Percentiles rank a stretch among this genome's conserved stretches.
These are phyloP conservation scores for Neoaliturus tenellus DNA, from an alignment of 2,888 invertebrate genomes.

Conservation along the genomic window DNA sequence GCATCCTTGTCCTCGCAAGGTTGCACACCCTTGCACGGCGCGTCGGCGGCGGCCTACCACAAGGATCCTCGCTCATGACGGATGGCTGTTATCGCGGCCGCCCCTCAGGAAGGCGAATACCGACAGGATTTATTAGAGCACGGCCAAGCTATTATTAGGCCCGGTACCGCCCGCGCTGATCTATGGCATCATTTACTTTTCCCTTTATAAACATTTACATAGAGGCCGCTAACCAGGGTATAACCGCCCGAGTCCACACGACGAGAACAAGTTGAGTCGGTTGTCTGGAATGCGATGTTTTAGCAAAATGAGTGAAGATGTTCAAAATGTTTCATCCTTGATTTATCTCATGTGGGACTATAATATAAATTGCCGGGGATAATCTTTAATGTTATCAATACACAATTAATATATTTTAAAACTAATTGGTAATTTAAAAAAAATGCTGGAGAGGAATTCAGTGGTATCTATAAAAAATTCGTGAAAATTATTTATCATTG, in stretches of 20 bases:
- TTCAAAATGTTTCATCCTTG: too few species aligned
- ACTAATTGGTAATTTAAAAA: too few species aligned
- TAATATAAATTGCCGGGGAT: too few species aligned
- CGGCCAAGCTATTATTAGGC: slow-evolving; percentile 48
- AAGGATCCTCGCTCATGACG: slow-evolving; percentile 24
- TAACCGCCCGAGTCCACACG: background rate
- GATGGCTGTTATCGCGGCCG: slow-evolving; percentile 4
- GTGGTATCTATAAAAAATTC: too few species aligned
- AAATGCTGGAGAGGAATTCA: too few species aligned
- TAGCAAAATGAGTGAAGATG: too few species aligned
- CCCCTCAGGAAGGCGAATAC: slow-evolving; percentile 38
- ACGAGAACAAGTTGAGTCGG: too few species aligned
- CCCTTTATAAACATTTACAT: slow-evolving; percentile 52
- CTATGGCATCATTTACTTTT: slow-evolving; percentile 50
- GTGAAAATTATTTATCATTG: too few species aligned
- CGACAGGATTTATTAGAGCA: slow-evolving; percentile 48
- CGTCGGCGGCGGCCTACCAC: background rate
- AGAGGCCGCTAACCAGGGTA: slow-evolving; percentile 29
- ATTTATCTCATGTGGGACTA: too few species aligned
- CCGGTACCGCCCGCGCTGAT: slow-evolving; percentile 42
- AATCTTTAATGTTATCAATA: too few species aligned
- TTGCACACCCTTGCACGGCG: background rate
- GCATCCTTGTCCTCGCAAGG: background rate
- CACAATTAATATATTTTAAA: too few species aligned
- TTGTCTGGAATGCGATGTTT: too few species aligned